Evolutionary conservation across 30 jellyfish, hydroid and myxozoan genomes (phyloP).

Genomic region (Phacellophora camtschatica): DNA sequence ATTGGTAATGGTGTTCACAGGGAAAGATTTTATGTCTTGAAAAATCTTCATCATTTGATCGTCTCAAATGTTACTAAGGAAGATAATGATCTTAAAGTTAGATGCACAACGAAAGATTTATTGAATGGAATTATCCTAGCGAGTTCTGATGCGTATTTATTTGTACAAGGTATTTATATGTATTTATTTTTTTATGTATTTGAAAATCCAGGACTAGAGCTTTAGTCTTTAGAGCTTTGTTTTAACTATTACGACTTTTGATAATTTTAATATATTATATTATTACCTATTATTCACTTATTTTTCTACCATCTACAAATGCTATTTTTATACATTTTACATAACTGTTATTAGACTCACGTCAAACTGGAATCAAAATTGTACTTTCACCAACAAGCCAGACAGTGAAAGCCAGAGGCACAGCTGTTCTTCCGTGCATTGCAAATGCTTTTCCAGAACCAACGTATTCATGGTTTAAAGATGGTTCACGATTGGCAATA

Average conservation of each 20-base stretch:
- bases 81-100: constrained; percentile 60
- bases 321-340: no score
- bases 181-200: no score
- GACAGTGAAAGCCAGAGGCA: constrained; percentile 16
- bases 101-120: constrained; percentile 58
- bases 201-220: no score
- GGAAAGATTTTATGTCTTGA: constrained; percentile 65
- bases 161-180: constrained; percentile 54
- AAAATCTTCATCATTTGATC: constrained; percentile 50
- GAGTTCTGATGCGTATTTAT: constrained; percentile 66
- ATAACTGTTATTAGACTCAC: no score
- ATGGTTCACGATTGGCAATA: constrained; percentile 43
- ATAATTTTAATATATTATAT: no score
- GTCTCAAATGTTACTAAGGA: constrained; percentile 29
- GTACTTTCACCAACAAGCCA: constrained; percentile 46
- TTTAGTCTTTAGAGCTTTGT: no score
- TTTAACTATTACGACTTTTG: no score
- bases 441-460: constrained; percentile 27
- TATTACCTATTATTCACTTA: no score
- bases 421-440: constrained; percentile 51
- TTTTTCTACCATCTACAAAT: no score
- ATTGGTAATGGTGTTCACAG: constrained; percentile 43
- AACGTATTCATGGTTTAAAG: constrained; percentile 68
- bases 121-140: constrained; percentile 50
- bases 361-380: background rate